Base-by-base conservation (phyloP, 2,888 invertebrate genomes). In the Scaptomyza flava region DNA sequence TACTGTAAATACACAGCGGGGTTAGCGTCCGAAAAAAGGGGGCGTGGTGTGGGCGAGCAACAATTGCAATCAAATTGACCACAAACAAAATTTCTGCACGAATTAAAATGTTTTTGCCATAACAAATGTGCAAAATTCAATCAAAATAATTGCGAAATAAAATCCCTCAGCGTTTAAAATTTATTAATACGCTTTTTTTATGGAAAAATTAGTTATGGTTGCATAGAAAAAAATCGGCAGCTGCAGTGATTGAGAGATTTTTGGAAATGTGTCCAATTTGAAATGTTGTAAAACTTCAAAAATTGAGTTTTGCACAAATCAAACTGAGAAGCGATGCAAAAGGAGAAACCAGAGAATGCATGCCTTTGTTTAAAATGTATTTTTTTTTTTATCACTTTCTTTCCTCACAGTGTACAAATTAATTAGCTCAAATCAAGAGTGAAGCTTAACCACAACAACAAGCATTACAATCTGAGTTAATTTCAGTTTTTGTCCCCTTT, bases 41-140 rank as follows among this genome's bases (percentile, higher is more conserved):
- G 58, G 14, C 11, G 47, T 33, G 38, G 27, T 14, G 36, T 51
- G 50, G 51, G 51, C 64, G 63, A 46, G 67, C 63, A 77, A 79
- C 84, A 86, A 84, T 76, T 78, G 73, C 69, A 79, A 79, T 85
- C 60, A 71, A 84, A 71, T 67, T 72, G 87, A 83, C 82, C 82
- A 79, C 79, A 79, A 72, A 42, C 47, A 36, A 67, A 61, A 41
- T 60, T 52, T 36, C 6, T 17, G 20, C 52, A 36, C 51, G 20
- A 36, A 27, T 38, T 36, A 36, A 38, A 68, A 53, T 38, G 7
- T 48, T 52, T 53, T 52, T 48, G 34, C 20, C 20, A 56, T 17
- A 57, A 50, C 9, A 17, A 8, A 36, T 58, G 38, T n/a, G n/a
- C 23, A 48, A 43, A 43, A 67, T 59, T 12, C 61, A 67, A 53